Conservation (phyloP, 1,140 invertebrate species). For the Leptopilina boulardi region DNA sequence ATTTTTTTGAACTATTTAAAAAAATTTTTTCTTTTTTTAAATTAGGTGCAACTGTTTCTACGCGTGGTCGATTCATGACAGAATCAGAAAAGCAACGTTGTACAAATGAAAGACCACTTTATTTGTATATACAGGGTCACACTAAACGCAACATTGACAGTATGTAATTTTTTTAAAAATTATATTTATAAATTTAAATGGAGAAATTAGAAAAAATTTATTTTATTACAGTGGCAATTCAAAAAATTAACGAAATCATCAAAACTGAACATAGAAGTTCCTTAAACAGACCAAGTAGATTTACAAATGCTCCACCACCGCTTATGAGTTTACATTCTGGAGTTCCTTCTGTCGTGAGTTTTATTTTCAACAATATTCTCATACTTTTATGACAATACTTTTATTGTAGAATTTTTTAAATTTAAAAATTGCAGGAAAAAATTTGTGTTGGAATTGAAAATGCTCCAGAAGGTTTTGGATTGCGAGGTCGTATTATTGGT, state of each 20-base stretch:
- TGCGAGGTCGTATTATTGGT: slow-evolving; percentile 84
- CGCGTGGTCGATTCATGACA: slow-evolving; percentile 79
- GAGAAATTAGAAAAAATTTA: slow-evolving; percentile 16
- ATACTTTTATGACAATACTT: neutral
- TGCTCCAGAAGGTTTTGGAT: slow-evolving; percentile 85
- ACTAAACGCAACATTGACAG: slow-evolving; percentile 79
- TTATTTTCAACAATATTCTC: slow-evolving; percentile 30
- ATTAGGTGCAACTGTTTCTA: slow-evolving; percentile 80
- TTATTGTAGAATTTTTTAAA: neutral
- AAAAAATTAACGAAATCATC: slow-evolving; percentile 80
- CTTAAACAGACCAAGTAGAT: slow-evolving; percentile 73
- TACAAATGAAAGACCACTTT: slow-evolving; percentile 78
- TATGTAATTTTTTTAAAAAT: slow-evolving; percentile 68
- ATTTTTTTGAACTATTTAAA: too few relatives aligned
- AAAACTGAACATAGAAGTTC: slow-evolving; percentile 74
- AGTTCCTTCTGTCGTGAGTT: slow-evolving; percentile 69
- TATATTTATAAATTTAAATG: slow-evolving; percentile 18
- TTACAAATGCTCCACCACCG: slow-evolving; percentile 76
- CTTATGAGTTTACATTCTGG: slow-evolving; percentile 75
- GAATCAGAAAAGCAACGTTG: slow-evolving; percentile 77
- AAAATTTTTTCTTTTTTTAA: too few relatives aligned
- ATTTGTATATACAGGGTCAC: slow-evolving; percentile 80
- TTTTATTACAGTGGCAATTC: slow-evolving; percentile 77
- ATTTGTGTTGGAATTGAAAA: slow-evolving; percentile 87
- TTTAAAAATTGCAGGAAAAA: slow-evolving; percentile 79